Evolutionary conservation across 2,888 invertebrate genomes (phyloP).

Genomic region (Chalcis sispes): DNA sequence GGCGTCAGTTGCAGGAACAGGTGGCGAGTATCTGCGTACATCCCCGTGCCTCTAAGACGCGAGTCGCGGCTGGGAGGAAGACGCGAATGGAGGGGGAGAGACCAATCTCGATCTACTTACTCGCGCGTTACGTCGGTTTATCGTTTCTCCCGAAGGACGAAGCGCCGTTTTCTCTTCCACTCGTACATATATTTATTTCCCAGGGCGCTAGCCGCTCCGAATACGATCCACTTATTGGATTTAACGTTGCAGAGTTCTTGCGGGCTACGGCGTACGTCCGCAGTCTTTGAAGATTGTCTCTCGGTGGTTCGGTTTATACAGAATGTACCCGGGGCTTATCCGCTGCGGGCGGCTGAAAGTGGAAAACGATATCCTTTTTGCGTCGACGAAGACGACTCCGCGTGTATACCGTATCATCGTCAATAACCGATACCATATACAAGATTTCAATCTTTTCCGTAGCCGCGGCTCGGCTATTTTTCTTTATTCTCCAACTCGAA

Average conservation of each 20-base stretch:
- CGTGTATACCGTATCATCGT: slow-evolving; percentile 23
- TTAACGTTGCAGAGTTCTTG: slow-evolving; percentile 1
- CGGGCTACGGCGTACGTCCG: not conserved
- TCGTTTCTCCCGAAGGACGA: no score
- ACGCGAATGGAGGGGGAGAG: not conserved
- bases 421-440: slow-evolving; percentile 12
- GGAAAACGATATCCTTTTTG: slow-evolving; percentile 8
- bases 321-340: not conserved
- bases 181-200: no score
- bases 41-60: no score
- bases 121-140: no score
- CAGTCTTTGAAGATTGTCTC: slow-evolving; percentile 8
- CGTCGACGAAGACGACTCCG: not conserved
- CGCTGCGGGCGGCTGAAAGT: not conserved
- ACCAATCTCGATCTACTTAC: no score
- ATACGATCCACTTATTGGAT: slow-evolving; percentile 27
- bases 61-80: no score
- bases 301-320: not conserved
- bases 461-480: not conserved
- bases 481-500: slow-evolving; percentile 2
- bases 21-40: not conserved
- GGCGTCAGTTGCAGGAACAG: slow-evolving; percentile 24
- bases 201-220: not conserved
- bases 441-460: slow-evolving; percentile 45
- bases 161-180: not conserved